Evolutionary conservation across 2,113 vertebrate genomes (phyloP).

Genomic region (Orycteropus afer): DNA sequence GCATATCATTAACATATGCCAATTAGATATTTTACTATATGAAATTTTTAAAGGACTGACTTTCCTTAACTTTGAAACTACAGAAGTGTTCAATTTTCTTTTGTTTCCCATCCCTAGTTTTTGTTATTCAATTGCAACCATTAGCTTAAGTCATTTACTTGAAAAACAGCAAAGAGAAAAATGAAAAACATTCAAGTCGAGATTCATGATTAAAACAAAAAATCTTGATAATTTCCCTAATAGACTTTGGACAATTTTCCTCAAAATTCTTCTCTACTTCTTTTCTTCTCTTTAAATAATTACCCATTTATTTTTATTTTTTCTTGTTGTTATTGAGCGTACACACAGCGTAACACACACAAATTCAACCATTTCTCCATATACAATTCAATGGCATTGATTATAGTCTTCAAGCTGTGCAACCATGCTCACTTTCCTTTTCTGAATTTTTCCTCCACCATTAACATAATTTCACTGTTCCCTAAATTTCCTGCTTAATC

Average conservation of each 20-base stretch:
- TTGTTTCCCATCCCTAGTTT: background rate
- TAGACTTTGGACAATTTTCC: background rate
- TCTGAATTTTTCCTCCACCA: background rate
- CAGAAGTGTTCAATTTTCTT: background rate
- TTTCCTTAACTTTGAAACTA: conserved; percentile 39
- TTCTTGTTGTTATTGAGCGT: background rate
- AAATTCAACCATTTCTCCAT: background rate
- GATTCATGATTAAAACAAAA: background rate
- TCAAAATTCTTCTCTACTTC: background rate
- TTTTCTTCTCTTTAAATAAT: background rate
- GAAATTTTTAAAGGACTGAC: conserved; percentile 13
- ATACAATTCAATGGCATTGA: background rate
- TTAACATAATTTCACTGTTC: too few species aligned
- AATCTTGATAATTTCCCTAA: background rate
- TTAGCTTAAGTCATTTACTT: conserved; percentile 27
- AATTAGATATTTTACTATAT: conserved; percentile 20
- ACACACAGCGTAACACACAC: background rate
- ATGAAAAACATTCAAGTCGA: background rate
- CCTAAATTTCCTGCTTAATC: background rate
- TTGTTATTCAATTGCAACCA: background rate
- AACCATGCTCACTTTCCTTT: background rate
- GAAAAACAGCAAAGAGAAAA: background rate
- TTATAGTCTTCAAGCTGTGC: background rate
- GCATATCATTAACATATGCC: background rate
- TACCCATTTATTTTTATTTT: background rate